Base-by-base conservation (phyloP, 2,888 invertebrate species). In the Dinocampus coccinellae region DNA sequence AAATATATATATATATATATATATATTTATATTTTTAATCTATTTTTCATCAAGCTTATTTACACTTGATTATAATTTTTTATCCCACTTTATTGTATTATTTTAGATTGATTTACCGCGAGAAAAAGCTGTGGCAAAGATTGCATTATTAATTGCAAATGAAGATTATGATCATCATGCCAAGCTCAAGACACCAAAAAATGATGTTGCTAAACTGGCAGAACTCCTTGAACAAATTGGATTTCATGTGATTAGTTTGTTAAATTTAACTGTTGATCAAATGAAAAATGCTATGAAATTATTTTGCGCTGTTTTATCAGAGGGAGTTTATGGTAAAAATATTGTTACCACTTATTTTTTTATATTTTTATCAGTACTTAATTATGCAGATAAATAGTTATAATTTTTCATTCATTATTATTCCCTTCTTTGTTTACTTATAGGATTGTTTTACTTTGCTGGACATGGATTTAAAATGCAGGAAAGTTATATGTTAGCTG, bases 381-480 rank as follows among this genome's bases (percentile, higher is more conserved):
- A 57, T 29, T 33, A 29, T 29, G 29, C 29, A 4, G 7, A 4
- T 29, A 4, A 4, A 4, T 29, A 29, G 3, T 29, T 7, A 29
- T 7, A 29, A 29, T 4, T 29, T 29, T 16, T 6, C 33, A 29
- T 26, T 16, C 9, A n/a, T n/a, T 13, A 3, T n/a, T 26, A 10
- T 26, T 13, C 10, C n/a, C 34, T 34, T 16, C 10, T n/a, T n/a
- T 16, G 33, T 26, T 33, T 24, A 36, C 47, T 69, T 52, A 29
- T 26, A 86, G 87, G 83, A 60, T 71, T 87, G 9, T 84, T 87
- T 70, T 87, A 87, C 70, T 87, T 83, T 72, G 87, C 82, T 67
- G 87, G 87, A 0, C 87, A 87, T 77, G 87, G 87, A 61, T 87
- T 85, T 57, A 83, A 82, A 70, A 82, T 85, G 81, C 83, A 85